Evolutionary conservation across 2,888 invertebrate species (phyloP).

Genomic region (Chymomyza caudatula): DNA sequence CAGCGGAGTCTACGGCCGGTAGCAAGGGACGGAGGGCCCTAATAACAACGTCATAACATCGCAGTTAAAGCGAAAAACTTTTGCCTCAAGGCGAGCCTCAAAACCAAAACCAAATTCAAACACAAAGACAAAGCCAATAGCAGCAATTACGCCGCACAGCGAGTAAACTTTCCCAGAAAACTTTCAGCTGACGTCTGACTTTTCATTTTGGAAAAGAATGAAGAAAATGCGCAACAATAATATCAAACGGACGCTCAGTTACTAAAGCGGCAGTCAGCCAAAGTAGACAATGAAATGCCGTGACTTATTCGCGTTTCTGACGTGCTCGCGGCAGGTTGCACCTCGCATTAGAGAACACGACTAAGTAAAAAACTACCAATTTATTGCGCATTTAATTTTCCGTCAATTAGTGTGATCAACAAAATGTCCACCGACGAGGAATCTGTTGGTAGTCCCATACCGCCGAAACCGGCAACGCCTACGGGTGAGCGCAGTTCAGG

Average conservation of each 20-base stretch:
- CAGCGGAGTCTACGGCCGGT: slow-evolving; percentile 1
- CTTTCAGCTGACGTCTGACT: slow-evolving; percentile 60
- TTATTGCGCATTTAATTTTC: slow-evolving; percentile 54
- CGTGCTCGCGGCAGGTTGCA: slow-evolving; percentile 47
- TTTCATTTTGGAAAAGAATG: slow-evolving; percentile 24
- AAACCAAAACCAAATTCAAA: slow-evolving; percentile 17
- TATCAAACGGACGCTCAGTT: slow-evolving; percentile 10
- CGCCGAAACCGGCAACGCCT: slow-evolving; percentile 37
- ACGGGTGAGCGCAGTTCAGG: slow-evolving; percentile 6
- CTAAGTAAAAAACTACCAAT: slow-evolving; percentile 31
- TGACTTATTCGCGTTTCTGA: slow-evolving; percentile 66
- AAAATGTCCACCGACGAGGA: slow-evolving; percentile 60
- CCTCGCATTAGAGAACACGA: slow-evolving; percentile 1
- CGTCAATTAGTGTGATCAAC: slow-evolving; percentile 47
- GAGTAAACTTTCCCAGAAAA: slow-evolving; percentile 26
- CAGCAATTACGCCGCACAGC: slow-evolving; percentile 60
- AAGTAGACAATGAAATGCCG: slow-evolving; percentile 40
- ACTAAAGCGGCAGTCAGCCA: background rate
- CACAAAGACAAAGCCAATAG: slow-evolving; percentile 44
- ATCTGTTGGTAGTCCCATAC: slow-evolving; percentile 43
- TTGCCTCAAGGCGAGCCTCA: slow-evolving; percentile 26
- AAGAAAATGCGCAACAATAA: slow-evolving; percentile 67
- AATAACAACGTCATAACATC: slow-evolving; percentile 40
- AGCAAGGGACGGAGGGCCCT: slow-evolving; percentile 17
- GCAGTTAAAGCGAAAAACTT: slow-evolving; percentile 24